Conservation (phyloP, 2,888 invertebrate genomes). For the Macaria liturata region DNA sequence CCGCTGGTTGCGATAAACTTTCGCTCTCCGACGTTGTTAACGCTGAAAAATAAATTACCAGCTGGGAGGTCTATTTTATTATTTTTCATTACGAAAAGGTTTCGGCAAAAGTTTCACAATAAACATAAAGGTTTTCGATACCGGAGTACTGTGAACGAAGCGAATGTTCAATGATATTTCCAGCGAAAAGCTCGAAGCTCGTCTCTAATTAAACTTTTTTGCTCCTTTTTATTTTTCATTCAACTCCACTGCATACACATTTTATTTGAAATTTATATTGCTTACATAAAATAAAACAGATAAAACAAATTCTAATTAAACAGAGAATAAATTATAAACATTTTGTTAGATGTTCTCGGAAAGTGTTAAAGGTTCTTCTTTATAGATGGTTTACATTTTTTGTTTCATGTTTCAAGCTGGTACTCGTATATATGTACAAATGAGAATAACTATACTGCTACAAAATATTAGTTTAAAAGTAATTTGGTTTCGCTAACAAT, state of each 20-base stretch:
- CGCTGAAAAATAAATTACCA: constrained; percentile 8
- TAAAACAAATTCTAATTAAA: constrained; percentile 34
- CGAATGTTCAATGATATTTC: constrained; percentile 39
- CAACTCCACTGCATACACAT: constrained; percentile 46
- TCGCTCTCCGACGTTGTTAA: constrained; percentile 1
- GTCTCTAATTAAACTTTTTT: constrained; percentile 52
- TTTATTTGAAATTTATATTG: constrained; percentile 54
- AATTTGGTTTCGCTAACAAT: too few species aligned
- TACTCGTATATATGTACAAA: too few species aligned
- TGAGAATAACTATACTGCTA: too few species aligned
- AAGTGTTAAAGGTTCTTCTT: background rate
- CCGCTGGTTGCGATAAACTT: too few species aligned
- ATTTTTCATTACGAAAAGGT: constrained; percentile 12
- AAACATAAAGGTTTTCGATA: constrained; percentile 34
- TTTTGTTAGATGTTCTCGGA: background rate
- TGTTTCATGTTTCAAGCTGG: too few species aligned
- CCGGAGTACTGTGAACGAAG: constrained; percentile 27
- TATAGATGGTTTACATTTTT: too few species aligned
- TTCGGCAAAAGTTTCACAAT: constrained; percentile 16
- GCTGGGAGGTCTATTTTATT: constrained; percentile 9
- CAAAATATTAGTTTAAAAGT: too few species aligned
- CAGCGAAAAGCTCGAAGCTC: constrained; percentile 39
- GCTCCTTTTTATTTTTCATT: constrained; percentile 42
- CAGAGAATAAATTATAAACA: background rate
- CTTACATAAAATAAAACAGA: background rate